These are phyloP conservation scores for Dromas ardeola DNA, from an alignment of 2,113 vertebrate genomes.

Conservation along the genomic window DNA sequence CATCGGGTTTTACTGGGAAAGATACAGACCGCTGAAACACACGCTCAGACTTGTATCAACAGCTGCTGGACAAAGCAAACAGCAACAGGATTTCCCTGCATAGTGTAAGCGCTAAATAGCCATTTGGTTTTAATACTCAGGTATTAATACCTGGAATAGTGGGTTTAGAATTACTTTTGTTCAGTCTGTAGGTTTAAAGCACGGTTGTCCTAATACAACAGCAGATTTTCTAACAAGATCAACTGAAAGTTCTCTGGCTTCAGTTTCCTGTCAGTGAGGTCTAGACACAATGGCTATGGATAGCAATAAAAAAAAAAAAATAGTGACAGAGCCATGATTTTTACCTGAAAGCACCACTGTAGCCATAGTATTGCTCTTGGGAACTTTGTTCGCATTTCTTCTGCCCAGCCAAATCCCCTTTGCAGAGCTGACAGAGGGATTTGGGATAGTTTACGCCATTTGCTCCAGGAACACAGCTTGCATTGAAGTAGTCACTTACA, in stretches of 20 bases:
- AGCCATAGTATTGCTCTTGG: slow-evolving; percentile 83
- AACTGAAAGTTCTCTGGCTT: background rate
- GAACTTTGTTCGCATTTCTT: slow-evolving; percentile 75
- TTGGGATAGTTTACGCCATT: slow-evolving; percentile 47
- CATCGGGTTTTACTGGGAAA: background rate
- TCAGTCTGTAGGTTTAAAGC: background rate
- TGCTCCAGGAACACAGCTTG: slow-evolving; percentile 91
- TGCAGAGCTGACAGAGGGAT: slow-evolving; percentile 87
- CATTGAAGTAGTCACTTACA: slow-evolving; percentile 85
- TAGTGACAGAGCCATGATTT: background rate
- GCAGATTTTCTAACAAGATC: background rate
- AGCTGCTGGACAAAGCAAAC: background rate
- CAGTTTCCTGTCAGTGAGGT: background rate
- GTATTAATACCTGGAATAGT: background rate
- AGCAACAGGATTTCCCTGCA: background rate
- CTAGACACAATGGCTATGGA: background rate
- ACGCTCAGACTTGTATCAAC: background rate
- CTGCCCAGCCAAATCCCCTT: slow-evolving; percentile 70
- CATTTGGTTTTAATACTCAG: background rate
- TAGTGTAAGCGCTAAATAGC: background rate
- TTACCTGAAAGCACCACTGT: slow-evolving; percentile 93
- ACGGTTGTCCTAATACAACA: background rate
- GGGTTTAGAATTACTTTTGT: background rate
- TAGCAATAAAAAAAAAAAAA: background rate
- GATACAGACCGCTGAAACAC: background rate